Base-by-base conservation (phyloP, 2,888 invertebrate species). In the Marasmarcha lunaedactyla region DNA sequence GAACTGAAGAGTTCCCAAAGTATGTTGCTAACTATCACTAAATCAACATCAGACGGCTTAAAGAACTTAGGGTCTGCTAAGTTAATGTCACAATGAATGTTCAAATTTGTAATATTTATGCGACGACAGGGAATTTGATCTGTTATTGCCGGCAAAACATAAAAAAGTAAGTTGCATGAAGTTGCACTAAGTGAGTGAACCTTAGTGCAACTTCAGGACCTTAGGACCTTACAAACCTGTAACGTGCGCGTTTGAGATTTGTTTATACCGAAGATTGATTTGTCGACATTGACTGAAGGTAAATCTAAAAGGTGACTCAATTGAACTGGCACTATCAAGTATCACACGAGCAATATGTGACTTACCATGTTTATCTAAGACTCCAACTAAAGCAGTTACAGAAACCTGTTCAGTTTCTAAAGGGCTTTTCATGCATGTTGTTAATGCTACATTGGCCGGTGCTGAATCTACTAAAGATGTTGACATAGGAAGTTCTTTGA, bases 1-100 rank as follows among this genome's bases (percentile, higher is more conserved):
- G 45, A 38, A 11, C 48, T 46, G 33, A 52, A 38, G 12, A 52
- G 11, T 15, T 46, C 43, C 51, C 51, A 46, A 41, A 52, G 49
- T 1, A 49, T 7, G 15, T 51, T 49, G 11, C 45, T 46, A 5
- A 48, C 49, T 5, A 49, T 5, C 9, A 25, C 9, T 9, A 25
- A 6, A 9, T 25, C 25, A 25, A 25, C 25, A 9, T 9, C 9
- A 6, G 25, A 25, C 9, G 35, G 35, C n/a, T n/a, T n/a, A n/a
- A n/a, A n/a, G n/a, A n/a, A n/a, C n/a, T n/a, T n/a, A n/a, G n/a
- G n/a, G n/a, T 47, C 46, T 15, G 47, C 47, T 39, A 47, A 37
- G 13, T 15, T 7, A 9, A 47, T 33, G 12, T 44, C 27, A 25
- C 37, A 14, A 14, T 36, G 40, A 13, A 49, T 38, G 12, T 42